Conservation (phyloP, 2,888 invertebrate genomes). For the Erebia ligea region DNA sequence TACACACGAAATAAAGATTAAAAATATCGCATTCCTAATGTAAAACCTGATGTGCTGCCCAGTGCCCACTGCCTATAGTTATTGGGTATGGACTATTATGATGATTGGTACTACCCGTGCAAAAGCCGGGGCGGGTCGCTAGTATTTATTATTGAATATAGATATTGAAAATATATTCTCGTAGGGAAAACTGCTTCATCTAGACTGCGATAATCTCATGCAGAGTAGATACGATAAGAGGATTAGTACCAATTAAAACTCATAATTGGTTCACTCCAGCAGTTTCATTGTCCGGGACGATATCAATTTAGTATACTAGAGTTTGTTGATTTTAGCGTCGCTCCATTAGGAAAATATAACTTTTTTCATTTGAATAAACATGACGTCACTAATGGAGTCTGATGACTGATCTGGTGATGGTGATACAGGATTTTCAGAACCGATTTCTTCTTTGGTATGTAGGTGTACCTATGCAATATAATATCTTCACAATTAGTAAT, state of each 20-base stretch:
- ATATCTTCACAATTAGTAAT: too few species aligned
- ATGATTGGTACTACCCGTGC: too few species aligned
- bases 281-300: slow-evolving; percentile 13
- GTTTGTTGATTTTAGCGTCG: background rate
- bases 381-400: background rate
- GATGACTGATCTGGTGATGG: too few species aligned
- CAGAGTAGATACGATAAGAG: slow-evolving; percentile 16
- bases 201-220: slow-evolving; percentile 20
- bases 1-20: background rate
- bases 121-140: too few species aligned
- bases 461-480: too few species aligned
- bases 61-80: too few species aligned
- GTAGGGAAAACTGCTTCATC: slow-evolving; percentile 14
- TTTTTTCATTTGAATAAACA: too few species aligned
- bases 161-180: background rate
- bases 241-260: slow-evolving; percentile 27
- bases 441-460: too few species aligned
- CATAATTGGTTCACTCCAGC: slow-evolving; percentile 22
- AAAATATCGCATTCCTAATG: too few species aligned
- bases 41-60: too few species aligned
- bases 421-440: background rate
- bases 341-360: background rate
- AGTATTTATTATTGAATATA: slow-evolving; percentile 4
- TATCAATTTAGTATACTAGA: background rate
- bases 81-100: too few species aligned